Evolutionary conservation across 2,888 invertebrate species (phyloP).

Genomic region (Aplocera efformata): DNA sequence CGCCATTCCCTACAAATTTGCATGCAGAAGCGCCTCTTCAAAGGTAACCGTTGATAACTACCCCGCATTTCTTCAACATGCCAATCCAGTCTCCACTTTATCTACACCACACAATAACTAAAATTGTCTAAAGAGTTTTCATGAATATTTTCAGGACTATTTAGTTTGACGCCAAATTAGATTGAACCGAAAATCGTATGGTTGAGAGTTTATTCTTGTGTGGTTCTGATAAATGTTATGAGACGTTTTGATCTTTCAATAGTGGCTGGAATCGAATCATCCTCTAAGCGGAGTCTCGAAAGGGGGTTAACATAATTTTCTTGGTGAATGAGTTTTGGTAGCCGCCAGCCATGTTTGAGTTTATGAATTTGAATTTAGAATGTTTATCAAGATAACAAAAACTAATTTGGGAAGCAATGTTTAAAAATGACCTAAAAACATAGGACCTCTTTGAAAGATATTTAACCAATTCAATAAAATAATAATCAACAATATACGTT

Average conservation of each 20-base stretch:
- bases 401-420: no score
- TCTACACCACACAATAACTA: accelerated
- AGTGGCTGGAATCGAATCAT: slow-evolving; percentile 56
- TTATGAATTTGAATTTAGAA: slow-evolving; percentile 22
- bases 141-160: slow-evolving; percentile 16
- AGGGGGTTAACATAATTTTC: slow-evolving; percentile 72
- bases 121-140: slow-evolving; percentile 18
- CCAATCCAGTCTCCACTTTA: slow-evolving; percentile 26
- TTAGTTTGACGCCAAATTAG: slow-evolving; percentile 4
- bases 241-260: slow-evolving; percentile 16
- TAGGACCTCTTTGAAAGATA: no score
- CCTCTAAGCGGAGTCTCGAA: slow-evolving; percentile 51
- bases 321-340: slow-evolving; percentile 79
- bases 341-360: slow-evolving; percentile 68
- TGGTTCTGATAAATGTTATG: background rate
- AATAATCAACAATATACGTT: no score
- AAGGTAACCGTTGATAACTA: slow-evolving; percentile 70
- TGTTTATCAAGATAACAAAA: slow-evolving; percentile 6
- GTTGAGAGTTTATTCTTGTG: slow-evolving; percentile 9
- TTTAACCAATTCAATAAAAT: no score
- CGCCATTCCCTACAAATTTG: slow-evolving; percentile 58
- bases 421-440: no score
- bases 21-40: slow-evolving; percentile 80
- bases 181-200: accelerated
- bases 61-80: slow-evolving; percentile 38